A percentile compares a stretch with the other conserved stretches of the same genome.
phyloP scores from a whole-genome alignment of 2,888 invertebrate genomes.

The Troilus luridus region DNA sequence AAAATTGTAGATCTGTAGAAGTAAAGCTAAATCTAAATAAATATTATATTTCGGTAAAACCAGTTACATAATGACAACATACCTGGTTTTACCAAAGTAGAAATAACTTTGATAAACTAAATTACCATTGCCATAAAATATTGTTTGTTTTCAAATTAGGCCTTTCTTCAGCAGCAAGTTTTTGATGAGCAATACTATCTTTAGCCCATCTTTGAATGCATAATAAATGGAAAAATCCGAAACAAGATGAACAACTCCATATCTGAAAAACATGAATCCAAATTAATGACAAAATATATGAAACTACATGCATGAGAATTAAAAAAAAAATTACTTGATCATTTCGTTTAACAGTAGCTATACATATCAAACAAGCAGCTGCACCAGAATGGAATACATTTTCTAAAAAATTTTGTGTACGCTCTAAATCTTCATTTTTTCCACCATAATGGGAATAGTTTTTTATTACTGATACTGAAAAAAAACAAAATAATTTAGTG shows the following conservation, averaged over 20 bases:
- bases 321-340: constrained; percentile 71
- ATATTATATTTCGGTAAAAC: too few species aligned
- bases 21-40: too few species aligned
- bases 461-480: constrained; percentile 71
- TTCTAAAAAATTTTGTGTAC: constrained; percentile 82
- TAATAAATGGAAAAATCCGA: constrained; percentile 86
- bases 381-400: constrained; percentile 85
- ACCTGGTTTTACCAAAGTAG: too few species aligned
- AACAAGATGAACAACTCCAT: constrained; percentile 90
- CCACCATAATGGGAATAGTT: constrained; percentile 70
- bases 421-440: constrained; percentile 70
- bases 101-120: not conserved
- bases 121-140: constrained; percentile 71
- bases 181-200: constrained; percentile 84
- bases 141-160: constrained; percentile 66
- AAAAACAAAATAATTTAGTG: constrained; percentile 39
- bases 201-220: constrained; percentile 95
- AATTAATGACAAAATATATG: not conserved
- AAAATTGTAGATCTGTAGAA: too few species aligned
- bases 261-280: constrained; percentile 72
- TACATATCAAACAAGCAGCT: constrained; percentile 90
- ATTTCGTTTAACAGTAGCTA: constrained; percentile 84
- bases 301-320: not conserved
- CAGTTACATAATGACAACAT: too few species aligned
- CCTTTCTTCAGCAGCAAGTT: constrained; percentile 73